Base-by-base conservation (phyloP, 2,888 invertebrate species). In the Conus canariensis region DNA sequence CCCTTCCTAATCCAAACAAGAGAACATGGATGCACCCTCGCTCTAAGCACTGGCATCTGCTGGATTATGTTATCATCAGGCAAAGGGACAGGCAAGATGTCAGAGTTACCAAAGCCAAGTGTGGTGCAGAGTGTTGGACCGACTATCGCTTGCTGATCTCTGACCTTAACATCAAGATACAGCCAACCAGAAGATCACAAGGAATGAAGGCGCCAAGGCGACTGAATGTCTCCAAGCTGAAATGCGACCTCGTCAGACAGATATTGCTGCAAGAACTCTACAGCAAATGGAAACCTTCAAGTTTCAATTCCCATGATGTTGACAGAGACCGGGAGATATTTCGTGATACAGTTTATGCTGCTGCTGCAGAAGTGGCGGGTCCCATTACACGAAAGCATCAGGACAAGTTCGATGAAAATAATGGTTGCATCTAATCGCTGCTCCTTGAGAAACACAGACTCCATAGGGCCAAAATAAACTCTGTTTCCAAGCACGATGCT, bases 31-130 rank as follows among this genome's bases (percentile, higher is more conserved):
- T 88, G 86, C 87, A 89, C 22, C 87, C 90, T 19, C 87, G 83
- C 87, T 90, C 90, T 14, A 67, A 70, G 89, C 64, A 87, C 30
- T 90, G 89, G 90, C 89, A 89, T 64, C 89, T 89, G 16, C 77
- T 88, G 10, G 88, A 88, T 56, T 88, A 25, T 30, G 88, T 90
- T 64, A 85, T 90, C 86, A 59, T 58, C 85, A 88, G 90, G 64
- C n/a, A 77, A 56, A 74, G 80, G 67, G 90, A 88, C 86, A 74
- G 85, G 70, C 86, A 60, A 25, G 90, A 90, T 56, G 86, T 88
- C 12, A n/a, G 88, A 59, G 86, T 90, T 5, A 80, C 88, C 12
- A 85, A 56, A 58, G 56, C 90, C 85, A 87, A 82, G 89, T 87
- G 82, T 30, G 30, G 90, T 30, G 90, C 90, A 0, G 77, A 90